Evolutionary conservation across 2,888 invertebrate species (phyloP), one percentile per base, ranked within the genome.

Genomic region (Chrysopilus asiliformis): DNA sequence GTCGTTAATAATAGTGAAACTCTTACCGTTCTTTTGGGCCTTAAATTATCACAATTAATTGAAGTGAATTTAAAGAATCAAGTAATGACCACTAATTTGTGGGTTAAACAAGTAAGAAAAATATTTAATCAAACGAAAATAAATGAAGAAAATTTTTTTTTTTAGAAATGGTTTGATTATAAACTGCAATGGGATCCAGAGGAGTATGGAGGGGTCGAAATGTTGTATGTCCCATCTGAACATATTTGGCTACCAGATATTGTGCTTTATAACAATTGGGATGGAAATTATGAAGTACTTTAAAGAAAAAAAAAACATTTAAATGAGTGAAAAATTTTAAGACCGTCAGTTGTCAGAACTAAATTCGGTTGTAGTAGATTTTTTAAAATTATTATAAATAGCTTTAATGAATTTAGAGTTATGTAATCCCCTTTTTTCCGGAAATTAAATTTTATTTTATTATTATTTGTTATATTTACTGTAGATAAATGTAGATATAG

Each of bases 241-340:
- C 87, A 91, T 55, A 90, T 95, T 54, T 95, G 94, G 94, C 68
- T 91, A 17, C 94, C 95, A 0, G 95, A 95, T 55, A 90, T 95
- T 46, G 91, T 87, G n/a, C 68, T 87, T 4, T 87, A 85, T 52
- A 89, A 89, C 55, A 89, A 89, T 70, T 87, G 76, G 79, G 89
- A 90, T 60, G 87, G 89, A 16, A 86, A 87, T 57, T 90, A 87
- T 58, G 86, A 87, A 64, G 81, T 59, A 41, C n/a, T n/a, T n/a
- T n/a, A n/a, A n/a, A n/a, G n/a, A n/a, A n/a, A n/a, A n/a, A n/a
- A n/a, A 34, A n/a, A n/a, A n/a, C n/a, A n/a, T n/a, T n/a, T n/a
- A n/a, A n/a, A n/a, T n/a, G n/a, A n/a, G n/a, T n/a, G n/a, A n/a
- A n/a, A n/a, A n/a, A n/a, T n/a, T n/a, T n/a, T n/a, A n/a, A n/a